phyloP scores from a whole-genome alignment of 2,113 vertebrate species.

The Chauna torquata region DNA sequence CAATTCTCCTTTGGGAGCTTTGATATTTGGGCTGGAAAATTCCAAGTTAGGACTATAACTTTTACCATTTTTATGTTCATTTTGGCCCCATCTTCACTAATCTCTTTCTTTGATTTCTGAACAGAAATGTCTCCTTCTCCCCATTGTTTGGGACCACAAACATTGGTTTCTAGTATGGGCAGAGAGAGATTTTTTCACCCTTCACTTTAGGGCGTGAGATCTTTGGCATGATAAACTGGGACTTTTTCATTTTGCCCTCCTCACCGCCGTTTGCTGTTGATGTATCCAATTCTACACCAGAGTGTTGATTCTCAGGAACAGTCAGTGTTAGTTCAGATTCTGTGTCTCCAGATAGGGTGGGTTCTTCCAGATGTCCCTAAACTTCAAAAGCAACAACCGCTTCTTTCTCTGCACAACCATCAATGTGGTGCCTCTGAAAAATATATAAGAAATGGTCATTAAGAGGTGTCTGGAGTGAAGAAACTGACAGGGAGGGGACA shows the following conservation, averaged over 20 bases:
- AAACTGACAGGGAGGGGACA: not conserved
- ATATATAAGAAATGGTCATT: no score
- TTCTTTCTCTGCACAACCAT: not conserved
- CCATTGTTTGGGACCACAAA: not conserved
- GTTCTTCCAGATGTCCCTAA: not conserved
- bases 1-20: no score
- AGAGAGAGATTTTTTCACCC: not conserved
- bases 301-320: not conserved
- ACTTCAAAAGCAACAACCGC: not conserved
- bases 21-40: no score
- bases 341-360: not conserved
- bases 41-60: no score
- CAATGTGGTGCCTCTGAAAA: not conserved
- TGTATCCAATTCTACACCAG: not conserved
- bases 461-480: not conserved
- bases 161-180: not conserved
- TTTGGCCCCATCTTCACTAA: no score
- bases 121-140: not conserved
- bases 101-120: no score
- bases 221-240: not conserved
- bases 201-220: not conserved
- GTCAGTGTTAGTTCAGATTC: not conserved
- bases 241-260: not conserved
- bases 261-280: not conserved
- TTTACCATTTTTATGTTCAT: no score